Conservation (phyloP, 2,113 vertebrate genomes). For the Lanius ludovicianus region DNA sequence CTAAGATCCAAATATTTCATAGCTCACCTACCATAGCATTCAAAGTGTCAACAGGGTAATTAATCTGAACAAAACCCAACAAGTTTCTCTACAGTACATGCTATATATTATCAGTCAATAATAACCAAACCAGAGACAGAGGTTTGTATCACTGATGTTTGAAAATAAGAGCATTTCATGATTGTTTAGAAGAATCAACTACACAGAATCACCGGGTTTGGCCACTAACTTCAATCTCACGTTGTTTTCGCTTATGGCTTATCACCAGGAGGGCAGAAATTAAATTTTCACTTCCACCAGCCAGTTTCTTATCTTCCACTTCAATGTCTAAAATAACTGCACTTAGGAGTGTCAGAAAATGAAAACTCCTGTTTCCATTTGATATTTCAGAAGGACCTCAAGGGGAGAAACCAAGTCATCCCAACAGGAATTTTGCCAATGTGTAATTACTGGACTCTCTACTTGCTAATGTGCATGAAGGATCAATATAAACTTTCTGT, state of each 20-base stretch:
- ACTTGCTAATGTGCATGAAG: background rate
- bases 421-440: background rate
- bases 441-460: background rate
- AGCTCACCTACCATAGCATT: background rate
- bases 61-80: background rate
- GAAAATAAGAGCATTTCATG: background rate
- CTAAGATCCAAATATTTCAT: background rate
- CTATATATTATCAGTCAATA: background rate
- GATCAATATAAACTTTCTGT: conserved; percentile 16
- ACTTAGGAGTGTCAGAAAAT: conserved; percentile 27
- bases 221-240: background rate
- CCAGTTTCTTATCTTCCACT: conserved; percentile 34
- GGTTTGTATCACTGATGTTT: background rate
- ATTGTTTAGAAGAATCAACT: background rate
- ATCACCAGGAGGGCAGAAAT: conserved; percentile 8
- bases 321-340: background rate
- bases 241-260: rapidly evolving
- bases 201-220: background rate
- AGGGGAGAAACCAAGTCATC: background rate
- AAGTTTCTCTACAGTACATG: background rate
- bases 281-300: conserved; percentile 19
- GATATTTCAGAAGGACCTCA: conserved; percentile 34
- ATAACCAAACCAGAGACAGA: background rate
- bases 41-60: background rate
- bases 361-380: conserved; percentile 22